These are phyloP conservation scores for Drosophila punjabiensis DNA, from an alignment of 1,140 invertebrate species.

Conservation along the genomic window DNA sequence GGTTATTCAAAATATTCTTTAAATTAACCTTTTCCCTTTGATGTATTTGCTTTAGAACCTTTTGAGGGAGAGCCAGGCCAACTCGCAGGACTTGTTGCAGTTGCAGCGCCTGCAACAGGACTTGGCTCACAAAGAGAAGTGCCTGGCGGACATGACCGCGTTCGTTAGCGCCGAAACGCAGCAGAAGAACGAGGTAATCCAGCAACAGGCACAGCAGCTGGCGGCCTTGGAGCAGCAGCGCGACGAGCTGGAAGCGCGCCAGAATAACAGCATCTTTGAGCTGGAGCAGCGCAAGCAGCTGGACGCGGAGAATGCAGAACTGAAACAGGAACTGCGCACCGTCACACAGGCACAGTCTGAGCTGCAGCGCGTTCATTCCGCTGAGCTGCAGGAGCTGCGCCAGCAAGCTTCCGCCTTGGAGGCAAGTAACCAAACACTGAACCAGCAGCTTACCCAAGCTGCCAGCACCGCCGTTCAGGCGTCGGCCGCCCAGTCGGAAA, in stretches of 20 bases:
- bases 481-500: constrained; percentile 61
- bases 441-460: constrained; percentile 52
- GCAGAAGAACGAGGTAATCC: constrained; percentile 72
- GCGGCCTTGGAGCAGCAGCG: constrained; percentile 70
- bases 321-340: constrained; percentile 74
- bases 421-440: constrained; percentile 48
- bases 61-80: constrained; percentile 73
- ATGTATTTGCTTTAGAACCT: constrained; percentile 20
- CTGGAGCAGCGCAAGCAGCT: constrained; percentile 75
- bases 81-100: constrained; percentile 76
- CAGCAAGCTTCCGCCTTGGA: constrained; percentile 44
- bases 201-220: constrained; percentile 65
- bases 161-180: constrained; percentile 75
- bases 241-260: constrained; percentile 76
- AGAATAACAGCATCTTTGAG: constrained; percentile 79
- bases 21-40: no score
- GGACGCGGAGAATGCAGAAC: constrained; percentile 70
- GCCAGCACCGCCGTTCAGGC: constrained; percentile 53
- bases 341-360: constrained; percentile 59
- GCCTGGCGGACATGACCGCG: constrained; percentile 71
- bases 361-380: constrained; percentile 51
- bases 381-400: constrained; percentile 65
- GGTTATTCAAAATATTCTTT: neutral
- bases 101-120: constrained; percentile 80
- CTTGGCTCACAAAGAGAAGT: constrained; percentile 74